Evolutionary conservation across 2,113 vertebrate species (phyloP).

Genomic region (Elachura formosa): DNA sequence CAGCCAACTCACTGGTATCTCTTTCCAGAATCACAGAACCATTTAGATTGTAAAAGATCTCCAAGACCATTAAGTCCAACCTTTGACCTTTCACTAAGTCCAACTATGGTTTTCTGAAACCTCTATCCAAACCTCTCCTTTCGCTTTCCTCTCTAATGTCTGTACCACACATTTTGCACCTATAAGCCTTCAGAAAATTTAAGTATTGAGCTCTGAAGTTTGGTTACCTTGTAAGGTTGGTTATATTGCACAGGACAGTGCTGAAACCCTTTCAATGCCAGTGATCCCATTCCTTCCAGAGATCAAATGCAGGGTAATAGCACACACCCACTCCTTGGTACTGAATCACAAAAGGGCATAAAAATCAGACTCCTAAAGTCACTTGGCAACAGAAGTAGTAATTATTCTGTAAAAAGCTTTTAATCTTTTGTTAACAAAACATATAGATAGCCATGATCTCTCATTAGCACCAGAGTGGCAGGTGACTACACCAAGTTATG

Average conservation of each 20-base stretch:
- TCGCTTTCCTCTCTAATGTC: neutral
- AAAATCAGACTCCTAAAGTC: neutral
- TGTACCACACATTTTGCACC: neutral
- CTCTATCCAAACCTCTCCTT: neutral
- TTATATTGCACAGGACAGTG: neutral
- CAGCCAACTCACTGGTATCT: neutral
- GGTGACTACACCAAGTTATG: neutral
- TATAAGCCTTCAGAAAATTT: neutral
- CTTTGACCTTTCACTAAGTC: neutral
- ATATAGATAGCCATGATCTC: neutral
- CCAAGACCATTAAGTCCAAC: neutral
- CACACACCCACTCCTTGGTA: neutral
- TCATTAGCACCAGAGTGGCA: neutral
- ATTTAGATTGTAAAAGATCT: neutral
- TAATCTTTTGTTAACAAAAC: neutral
- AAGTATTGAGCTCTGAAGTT: neutral
- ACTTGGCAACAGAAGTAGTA: neutral
- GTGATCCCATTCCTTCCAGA: neutral
- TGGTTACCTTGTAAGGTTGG: neutral
- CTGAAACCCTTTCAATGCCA: neutral
- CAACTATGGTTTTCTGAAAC: neutral
- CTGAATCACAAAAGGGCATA: neutral
- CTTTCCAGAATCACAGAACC: neutral
- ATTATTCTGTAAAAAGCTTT: neutral
- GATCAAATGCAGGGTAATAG: neutral